Evolutionary conservation across 2,113 vertebrate genomes (phyloP), one percentile per base, ranked within the genome.

Genomic region (Nycticorax nycticorax): DNA sequence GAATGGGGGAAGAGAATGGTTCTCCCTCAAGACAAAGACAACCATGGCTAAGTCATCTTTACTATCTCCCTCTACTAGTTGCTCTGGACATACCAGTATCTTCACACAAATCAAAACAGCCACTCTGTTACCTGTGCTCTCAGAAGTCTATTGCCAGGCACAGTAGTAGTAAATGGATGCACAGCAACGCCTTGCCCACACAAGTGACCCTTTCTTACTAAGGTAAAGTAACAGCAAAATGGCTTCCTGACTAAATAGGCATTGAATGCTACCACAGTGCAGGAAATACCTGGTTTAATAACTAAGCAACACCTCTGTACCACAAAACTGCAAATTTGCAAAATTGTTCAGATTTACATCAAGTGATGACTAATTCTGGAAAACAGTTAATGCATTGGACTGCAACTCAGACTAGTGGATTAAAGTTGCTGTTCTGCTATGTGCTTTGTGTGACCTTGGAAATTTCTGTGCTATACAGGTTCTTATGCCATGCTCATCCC

Each of bases 71-170:
- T 17, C 22, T n/a, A 8, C 7, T 12, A 23, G 56, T 48, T 72
- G 22, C 45, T 56, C 28, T n/a, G 55, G 26, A 20, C 55, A 27
- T 35, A 52, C 3, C 11, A 33, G 18, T 33, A 37, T 52, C 53
- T 68, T 64, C 26, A 39, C 28, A 41, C 19, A 74, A 68, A 72
- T 37, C 43, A 9, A 14, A 35, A 14, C 22, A 68, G 15, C 59
- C 41, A 47, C 33, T 11, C 28, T 26, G 6, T 33, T 52, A 41
- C 13, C 43, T 63, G 47, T 30, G n/a, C 19, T 77, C 47, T n/a
- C 23, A 0, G 6, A 30, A 47, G 19, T 48, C 47, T 71, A 2
- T 27, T 75, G n/a, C 21, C 41, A 82, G 69, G 39, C 0, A 0
- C 63, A 55, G 10, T 13, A 37, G 21, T 6, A 8, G 7, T 43